A percentile compares a stretch with the other conserved stretches of the same genome.
phyloP scores from a whole-genome alignment of 2,113 vertebrate species.

The Anser cygnoides region DNA sequence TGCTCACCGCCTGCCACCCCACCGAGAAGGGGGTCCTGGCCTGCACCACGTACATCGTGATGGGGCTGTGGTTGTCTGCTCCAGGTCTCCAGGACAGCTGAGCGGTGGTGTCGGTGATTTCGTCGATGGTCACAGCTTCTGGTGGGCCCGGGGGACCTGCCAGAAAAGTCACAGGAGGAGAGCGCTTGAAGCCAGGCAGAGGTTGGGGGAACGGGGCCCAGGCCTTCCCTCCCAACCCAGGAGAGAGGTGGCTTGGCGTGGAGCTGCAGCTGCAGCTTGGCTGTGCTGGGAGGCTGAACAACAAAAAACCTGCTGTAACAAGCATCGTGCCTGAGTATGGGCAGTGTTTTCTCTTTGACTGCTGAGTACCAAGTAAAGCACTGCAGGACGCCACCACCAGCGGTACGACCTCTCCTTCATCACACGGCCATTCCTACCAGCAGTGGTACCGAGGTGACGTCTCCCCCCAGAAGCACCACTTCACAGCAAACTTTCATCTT shows the following conservation, averaged over 20 bases:
- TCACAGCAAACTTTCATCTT: background rate
- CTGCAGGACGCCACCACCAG: accelerated
- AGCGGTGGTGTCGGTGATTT: conserved; percentile 93
- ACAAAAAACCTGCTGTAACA: background rate
- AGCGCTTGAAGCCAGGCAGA: accelerated
- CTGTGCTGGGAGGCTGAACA: background rate
- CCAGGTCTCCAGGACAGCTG: conserved; percentile 96
- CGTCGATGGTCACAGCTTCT: conserved; percentile 89
- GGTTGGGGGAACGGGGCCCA: background rate
- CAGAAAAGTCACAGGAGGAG: conserved; percentile 3
- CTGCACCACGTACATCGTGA: conserved; percentile 92
- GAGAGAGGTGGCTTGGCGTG: background rate
- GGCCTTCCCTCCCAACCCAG: no score
- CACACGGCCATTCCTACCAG: accelerated
- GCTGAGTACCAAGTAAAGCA: background rate
- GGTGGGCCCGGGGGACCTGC: conserved; percentile 94
- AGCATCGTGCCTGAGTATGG: accelerated
- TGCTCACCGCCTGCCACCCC: conserved; percentile 97
- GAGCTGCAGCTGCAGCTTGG: background rate
- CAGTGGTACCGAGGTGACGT: background rate
- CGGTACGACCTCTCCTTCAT: background rate
- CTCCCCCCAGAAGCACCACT: background rate
- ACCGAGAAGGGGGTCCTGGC: conserved; percentile 97
- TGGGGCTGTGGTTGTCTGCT: conserved; percentile 96
- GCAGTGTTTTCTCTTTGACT: background rate